Conservation (phyloP, 2,113 vertebrate species). For the Nycticryphes semicollaris region DNA sequence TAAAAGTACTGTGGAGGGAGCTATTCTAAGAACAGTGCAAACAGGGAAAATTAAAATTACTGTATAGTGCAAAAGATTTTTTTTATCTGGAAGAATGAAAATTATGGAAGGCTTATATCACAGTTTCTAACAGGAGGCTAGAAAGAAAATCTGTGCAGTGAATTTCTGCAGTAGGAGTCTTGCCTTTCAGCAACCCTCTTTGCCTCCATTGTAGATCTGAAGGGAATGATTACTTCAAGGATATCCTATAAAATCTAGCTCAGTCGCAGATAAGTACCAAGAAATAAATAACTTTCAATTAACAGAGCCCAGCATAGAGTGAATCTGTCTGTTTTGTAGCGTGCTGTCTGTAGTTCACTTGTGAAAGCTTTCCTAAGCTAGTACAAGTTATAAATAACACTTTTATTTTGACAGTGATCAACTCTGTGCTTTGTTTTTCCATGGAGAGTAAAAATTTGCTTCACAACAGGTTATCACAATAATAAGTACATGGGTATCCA, state of each 20-base stretch:
- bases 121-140: not conserved
- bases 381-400: not conserved
- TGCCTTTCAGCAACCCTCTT: not conserved
- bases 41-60: conserved; percentile 12
- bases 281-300: not conserved
- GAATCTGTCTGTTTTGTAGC: not conserved
- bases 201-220: not conserved
- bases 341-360: not conserved
- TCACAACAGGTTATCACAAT: not conserved
- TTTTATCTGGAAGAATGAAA: not conserved
- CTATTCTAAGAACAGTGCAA: not conserved
- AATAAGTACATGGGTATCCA: not conserved
- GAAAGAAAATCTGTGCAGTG: not conserved
- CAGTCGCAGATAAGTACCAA: not conserved
- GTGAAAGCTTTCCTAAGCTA: not conserved
- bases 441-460: not conserved
- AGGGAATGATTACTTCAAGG: not conserved
- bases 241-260: not conserved
- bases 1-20: not conserved
- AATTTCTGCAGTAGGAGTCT: not conserved
- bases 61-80: not conserved
- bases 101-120: not conserved
- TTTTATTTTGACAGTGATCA: not conserved
- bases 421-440: not conserved
- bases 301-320: not conserved